phyloP scores from a whole-genome alignment of 1,140 invertebrate species.

The Euwallacea fornicatus region DNA sequence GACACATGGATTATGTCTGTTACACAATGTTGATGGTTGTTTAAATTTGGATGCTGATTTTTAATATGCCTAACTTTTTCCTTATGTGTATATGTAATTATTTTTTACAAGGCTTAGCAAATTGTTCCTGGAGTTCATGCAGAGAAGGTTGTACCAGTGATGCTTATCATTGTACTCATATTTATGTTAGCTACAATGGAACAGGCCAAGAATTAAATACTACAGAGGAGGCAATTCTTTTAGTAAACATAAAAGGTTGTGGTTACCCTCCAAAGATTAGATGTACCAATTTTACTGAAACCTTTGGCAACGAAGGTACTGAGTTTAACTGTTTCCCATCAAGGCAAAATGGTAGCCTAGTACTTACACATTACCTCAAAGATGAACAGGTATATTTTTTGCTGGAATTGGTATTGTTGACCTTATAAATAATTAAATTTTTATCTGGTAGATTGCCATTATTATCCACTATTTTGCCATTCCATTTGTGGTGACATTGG shows the following conservation, averaged over 20 bases:
- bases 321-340: conserved; percentile 85
- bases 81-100: neutral
- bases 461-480: conserved; percentile 80
- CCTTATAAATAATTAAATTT: conserved; percentile 2
- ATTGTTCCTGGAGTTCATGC: conserved; percentile 85
- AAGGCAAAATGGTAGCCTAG: conserved; percentile 75
- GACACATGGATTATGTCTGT: too few relatives aligned
- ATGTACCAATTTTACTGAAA: conserved; percentile 78
- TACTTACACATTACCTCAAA: conserved; percentile 76
- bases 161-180: conserved; percentile 81
- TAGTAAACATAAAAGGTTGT: conserved; percentile 83
- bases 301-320: conserved; percentile 73
- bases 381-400: conserved; percentile 63
- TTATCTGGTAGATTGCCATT: conserved; percentile 54
- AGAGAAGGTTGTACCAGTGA: conserved; percentile 86
- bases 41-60: neutral
- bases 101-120: conserved; percentile 63
- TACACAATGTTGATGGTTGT: neutral
- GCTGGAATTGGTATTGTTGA: neutral
- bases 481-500: conserved; percentile 78
- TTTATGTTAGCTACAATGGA: conserved; percentile 76
- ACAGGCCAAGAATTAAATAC: conserved; percentile 47
- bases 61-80: neutral
- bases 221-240: conserved; percentile 66
- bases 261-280: conserved; percentile 86